Conservation (phyloP, 2,888 invertebrate genomes). For the Stenolophus ochropezus region DNA sequence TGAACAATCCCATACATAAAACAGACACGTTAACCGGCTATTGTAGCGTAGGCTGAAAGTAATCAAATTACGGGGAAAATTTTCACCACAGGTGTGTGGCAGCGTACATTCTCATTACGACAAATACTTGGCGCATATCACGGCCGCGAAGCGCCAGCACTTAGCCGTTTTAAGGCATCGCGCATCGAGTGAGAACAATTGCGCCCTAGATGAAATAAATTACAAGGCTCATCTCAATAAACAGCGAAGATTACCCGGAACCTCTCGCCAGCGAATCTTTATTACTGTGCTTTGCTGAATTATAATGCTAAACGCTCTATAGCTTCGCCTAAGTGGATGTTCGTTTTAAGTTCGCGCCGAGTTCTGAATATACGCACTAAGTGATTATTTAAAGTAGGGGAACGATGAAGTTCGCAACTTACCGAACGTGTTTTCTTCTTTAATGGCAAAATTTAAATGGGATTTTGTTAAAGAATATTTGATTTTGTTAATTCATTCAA, state of each 20-base stretch:
- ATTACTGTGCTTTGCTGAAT: slow-evolving; percentile 56
- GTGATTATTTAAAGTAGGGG: slow-evolving; percentile 49
- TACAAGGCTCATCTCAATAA: slow-evolving; percentile 54
- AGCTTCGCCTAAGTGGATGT: slow-evolving; percentile 33
- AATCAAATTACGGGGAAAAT: slow-evolving; percentile 40
- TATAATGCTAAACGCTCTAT: slow-evolving; percentile 49
- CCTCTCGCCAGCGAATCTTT: slow-evolving; percentile 33
- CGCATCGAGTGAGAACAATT: slow-evolving; percentile 27
- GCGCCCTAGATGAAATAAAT: slow-evolving; percentile 55
- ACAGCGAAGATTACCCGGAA: slow-evolving; percentile 44
- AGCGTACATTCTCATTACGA: slow-evolving; percentile 41
- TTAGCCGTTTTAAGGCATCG: slow-evolving; percentile 48
- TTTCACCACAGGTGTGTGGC: slow-evolving; percentile 48
- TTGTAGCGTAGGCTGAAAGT: slow-evolving; percentile 32
- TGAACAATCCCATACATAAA: slow-evolving; percentile 39
- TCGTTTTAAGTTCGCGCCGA: slow-evolving; percentile 16
- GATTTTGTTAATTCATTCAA: not conserved
- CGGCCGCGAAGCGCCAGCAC: slow-evolving; percentile 5
- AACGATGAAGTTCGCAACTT: slow-evolving; percentile 21
- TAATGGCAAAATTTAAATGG: not conserved
- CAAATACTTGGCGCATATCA: slow-evolving; percentile 34
- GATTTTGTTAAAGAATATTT: not conserved
- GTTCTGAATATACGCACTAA: slow-evolving; percentile 40
- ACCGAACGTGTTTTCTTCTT: slow-evolving; percentile 12
- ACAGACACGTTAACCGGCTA: slow-evolving; percentile 23